Evolutionary conservation across 2,797 vertebrate species (phyloP).

Genomic region (Enoplosus armatus): DNA sequence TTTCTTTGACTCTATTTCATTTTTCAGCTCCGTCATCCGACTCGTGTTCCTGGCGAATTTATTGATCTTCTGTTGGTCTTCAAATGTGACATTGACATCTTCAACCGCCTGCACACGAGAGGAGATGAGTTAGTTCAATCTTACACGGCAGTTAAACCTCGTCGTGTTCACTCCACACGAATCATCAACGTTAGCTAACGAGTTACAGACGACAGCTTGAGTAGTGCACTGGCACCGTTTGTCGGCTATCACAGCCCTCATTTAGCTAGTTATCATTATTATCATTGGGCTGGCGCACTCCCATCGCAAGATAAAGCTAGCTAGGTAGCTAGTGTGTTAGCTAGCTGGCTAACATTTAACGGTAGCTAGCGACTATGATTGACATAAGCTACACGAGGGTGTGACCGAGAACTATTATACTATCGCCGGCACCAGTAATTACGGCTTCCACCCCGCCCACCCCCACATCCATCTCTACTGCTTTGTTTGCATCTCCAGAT

Average conservation of each 20-base stretch:
- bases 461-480: fast-evolving
- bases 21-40: slow-evolving; percentile 95
- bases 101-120: slow-evolving; percentile 89
- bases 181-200: background rate
- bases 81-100: slow-evolving; percentile 97
- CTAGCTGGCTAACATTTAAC: background rate
- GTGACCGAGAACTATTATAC: slow-evolving; percentile 11
- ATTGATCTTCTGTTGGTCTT: slow-evolving; percentile 99
- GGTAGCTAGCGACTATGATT: background rate
- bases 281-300: background rate
- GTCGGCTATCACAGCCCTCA: fast-evolving
- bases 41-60: slow-evolving; percentile 97
- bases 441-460: background rate
- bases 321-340: background rate
- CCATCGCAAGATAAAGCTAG: background rate
- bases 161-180: background rate
- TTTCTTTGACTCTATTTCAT: slow-evolving; percentile 97
- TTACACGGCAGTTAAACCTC: too few species aligned
- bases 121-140: fast-evolving
- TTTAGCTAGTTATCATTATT: background rate
- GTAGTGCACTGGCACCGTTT: too few species aligned
- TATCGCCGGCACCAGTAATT: fast-evolving
- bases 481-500: fast-evolving
- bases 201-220: background rate
- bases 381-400: slow-evolving; percentile 56